These are phyloP conservation scores for Coccyzus lansbergi DNA, from an alignment of 2,797 vertebrate genomes.

Conservation along the genomic window DNA sequence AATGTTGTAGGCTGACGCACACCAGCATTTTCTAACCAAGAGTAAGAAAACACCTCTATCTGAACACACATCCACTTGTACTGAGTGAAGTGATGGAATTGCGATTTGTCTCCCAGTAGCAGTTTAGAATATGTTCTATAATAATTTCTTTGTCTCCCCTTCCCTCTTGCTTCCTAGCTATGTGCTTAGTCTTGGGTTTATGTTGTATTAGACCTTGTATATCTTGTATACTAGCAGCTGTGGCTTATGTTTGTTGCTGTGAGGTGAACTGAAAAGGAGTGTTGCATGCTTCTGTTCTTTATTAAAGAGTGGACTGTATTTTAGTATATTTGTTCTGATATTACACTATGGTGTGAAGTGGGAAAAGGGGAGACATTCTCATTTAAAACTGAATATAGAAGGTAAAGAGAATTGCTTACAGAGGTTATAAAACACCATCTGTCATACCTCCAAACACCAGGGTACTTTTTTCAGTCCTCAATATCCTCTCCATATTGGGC, in stretches of 20 bases:
- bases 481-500: not conserved
- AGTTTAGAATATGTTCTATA: too few species aligned
- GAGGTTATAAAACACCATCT: not conserved
- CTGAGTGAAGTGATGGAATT: too few species aligned
- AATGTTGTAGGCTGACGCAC: too few species aligned
- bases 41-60: too few species aligned
- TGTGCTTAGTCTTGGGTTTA: too few species aligned
- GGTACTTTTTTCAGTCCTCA: not conserved
- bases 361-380: not conserved
- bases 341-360: not conserved
- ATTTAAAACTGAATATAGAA: not conserved
- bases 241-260: not conserved
- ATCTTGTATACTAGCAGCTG: not conserved
- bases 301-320: not conserved
- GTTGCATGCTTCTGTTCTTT: not conserved
- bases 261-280: not conserved
- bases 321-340: not conserved
- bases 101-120: too few species aligned
- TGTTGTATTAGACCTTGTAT: too few species aligned
- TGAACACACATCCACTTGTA: too few species aligned
- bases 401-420: not conserved
- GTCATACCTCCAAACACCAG: not conserved
- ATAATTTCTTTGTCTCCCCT: too few species aligned
- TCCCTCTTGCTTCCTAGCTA: too few species aligned
- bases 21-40: too few species aligned